These are phyloP conservation scores for Bos indicus DNA, from an alignment of 2,113 vertebrate genomes.

Conservation along the genomic window DNA sequence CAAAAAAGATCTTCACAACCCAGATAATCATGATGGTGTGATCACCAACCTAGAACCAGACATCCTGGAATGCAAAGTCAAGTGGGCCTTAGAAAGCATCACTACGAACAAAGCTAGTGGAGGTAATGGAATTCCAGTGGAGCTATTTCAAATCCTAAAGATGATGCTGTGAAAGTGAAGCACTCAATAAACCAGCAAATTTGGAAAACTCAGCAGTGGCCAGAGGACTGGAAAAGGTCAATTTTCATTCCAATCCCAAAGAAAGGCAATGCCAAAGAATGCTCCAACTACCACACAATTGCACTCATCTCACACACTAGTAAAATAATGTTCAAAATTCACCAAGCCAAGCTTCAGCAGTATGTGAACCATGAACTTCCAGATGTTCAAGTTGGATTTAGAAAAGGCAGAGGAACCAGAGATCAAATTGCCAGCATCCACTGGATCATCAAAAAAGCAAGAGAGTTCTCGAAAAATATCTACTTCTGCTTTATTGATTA, in stretches of 20 bases:
- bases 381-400: not conserved
- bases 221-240: not conserved
- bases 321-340: not conserved
- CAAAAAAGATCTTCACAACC: not conserved
- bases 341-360: not conserved
- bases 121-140: not conserved
- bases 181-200: not conserved
- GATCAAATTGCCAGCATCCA: not conserved
- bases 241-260: not conserved
- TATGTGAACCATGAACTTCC: not conserved
- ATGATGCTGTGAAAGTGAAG: not conserved
- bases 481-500: not conserved
- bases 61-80: not conserved
- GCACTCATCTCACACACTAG: not conserved
- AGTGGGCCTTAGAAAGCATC: not conserved
- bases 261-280: not conserved
- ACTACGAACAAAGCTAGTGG: not conserved
- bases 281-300: accelerated
- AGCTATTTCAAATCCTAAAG: not conserved
- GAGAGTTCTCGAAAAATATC: not conserved
- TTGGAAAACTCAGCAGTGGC: not conserved
- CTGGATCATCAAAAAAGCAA: not conserved
- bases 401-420: not conserved
- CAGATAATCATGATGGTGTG: not conserved
- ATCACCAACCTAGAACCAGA: not conserved